Percentiles rank a stretch among this genome's conserved stretches.
Evolutionary conservation across 2,888 invertebrate species (phyloP).

Genomic region (Tenthredo scrophulariae): DNA sequence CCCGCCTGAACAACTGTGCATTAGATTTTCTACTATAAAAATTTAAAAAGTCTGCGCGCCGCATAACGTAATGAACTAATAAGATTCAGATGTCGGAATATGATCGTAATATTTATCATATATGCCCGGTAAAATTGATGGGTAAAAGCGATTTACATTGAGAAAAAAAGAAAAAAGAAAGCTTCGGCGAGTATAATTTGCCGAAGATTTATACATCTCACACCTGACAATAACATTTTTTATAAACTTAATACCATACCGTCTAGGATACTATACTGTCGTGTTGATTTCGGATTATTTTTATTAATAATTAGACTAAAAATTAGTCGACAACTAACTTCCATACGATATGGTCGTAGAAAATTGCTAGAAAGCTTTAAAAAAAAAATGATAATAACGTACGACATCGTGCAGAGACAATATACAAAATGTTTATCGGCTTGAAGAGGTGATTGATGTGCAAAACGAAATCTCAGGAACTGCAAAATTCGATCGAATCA

Average conservation of each 20-base stretch:
- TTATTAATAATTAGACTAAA: not conserved
- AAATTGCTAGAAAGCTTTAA: not conserved
- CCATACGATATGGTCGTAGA: not conserved
- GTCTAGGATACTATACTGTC: not conserved
- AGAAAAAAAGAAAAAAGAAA: not conserved
- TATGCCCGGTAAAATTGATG: conserved; percentile 35
- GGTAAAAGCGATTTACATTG: conserved; percentile 2
- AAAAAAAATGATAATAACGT: no score
- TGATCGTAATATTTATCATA: not conserved
- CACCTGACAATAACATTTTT: conserved; percentile 38
- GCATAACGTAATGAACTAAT: not conserved
- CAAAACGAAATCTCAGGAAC: not conserved
- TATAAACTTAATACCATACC: conserved; percentile 28
- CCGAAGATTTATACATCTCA: not conserved
- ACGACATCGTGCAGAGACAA: not conserved
- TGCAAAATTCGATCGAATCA: not conserved
- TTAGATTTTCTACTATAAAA: conserved; percentile 20
- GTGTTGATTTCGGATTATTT: not conserved
- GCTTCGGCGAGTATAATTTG: not conserved
- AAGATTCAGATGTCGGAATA: not conserved
- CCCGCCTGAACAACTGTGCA: not conserved
- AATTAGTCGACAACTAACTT: not conserved
- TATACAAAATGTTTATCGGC: not conserved
- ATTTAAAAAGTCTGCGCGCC: not conserved
- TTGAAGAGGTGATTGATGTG: not conserved